Percentiles rank a stretch among this genome's conserved stretches.
These are phyloP conservation scores for Kradibia gibbosae DNA, from an alignment of 1,140 invertebrate species.

Conservation along the genomic window DNA sequence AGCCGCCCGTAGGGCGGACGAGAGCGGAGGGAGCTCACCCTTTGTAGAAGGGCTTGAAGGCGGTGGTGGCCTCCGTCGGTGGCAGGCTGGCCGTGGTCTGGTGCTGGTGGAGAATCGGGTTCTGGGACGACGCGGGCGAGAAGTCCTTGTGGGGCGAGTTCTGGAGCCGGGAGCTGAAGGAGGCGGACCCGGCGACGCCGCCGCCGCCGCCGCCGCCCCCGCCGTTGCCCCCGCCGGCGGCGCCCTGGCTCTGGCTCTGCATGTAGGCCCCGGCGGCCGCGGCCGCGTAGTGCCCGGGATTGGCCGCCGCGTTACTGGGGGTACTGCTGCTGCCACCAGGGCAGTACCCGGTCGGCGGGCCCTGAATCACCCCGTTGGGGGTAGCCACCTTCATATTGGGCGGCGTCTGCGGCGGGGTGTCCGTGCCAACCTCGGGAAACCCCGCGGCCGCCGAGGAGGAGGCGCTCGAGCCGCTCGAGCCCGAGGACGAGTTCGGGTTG, in stretches of 20 bases:
- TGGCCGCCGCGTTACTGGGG: slow-evolving; percentile 57
- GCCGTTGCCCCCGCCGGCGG: slow-evolving; percentile 67
- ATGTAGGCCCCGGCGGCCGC: slow-evolving; percentile 65
- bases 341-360: slow-evolving; percentile 74
- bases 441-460: slow-evolving; percentile 77
- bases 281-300: slow-evolving; percentile 69
- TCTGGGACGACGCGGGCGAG: slow-evolving; percentile 64
- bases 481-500: slow-evolving; percentile 69
- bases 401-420: slow-evolving; percentile 92
- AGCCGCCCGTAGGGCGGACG: too few relatives aligned
- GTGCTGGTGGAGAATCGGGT: slow-evolving; percentile 68
- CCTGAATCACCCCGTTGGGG: slow-evolving; percentile 78
- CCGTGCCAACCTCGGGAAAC: slow-evolving; percentile 90
- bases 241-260: slow-evolving; percentile 69
- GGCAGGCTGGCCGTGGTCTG: slow-evolving; percentile 69
- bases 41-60: slow-evolving; percentile 91
- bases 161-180: slow-evolving; percentile 72
- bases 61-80: slow-evolving; percentile 76
- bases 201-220: slow-evolving; percentile 66
- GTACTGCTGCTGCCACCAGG: slow-evolving; percentile 69
- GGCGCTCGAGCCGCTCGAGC: slow-evolving; percentile 64
- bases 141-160: slow-evolving; percentile 77
- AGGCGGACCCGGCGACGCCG: slow-evolving; percentile 71
- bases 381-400: slow-evolving; percentile 91
- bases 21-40: too few relatives aligned